Base-by-base conservation (phyloP, 2,888 invertebrate genomes). In the Steromphala cineraria region DNA sequence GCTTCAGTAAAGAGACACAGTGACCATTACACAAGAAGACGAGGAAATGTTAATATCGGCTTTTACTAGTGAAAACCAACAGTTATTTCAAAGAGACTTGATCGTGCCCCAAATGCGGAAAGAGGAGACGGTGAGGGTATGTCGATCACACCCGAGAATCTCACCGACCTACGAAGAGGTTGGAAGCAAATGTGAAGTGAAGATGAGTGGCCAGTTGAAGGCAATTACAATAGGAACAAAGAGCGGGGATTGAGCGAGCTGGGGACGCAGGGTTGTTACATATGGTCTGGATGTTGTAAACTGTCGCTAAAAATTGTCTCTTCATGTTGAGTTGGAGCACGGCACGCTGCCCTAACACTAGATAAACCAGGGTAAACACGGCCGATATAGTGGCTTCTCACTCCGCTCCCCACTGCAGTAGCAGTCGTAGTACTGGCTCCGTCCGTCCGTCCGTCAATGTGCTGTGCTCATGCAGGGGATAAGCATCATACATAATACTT, bases 341-440 rank as follows among this genome's bases (percentile, higher is more conserved):
- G 28, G 62, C 62, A 62, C 62, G 62, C 62, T 28, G 24, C 62
- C 24, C 28, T 24, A 62, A 62, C 62, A 24, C 75, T 17, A 52
- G 75, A 75, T 75, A 46, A 75, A 52, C n/a, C n/a, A 52, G 24
- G 53, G 24, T 36, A 75, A 75, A 75, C 52, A 75, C 24, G 24
- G 21, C 19, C 46, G 19, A 75, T 52, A 52, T 40, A 19, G 53
- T n/a, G 75, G 75, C 36, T 75, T 75, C 21, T 24, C 75, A 21
- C 53, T 75, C 46, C 13, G 10, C 46, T 46, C 4, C 36, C 36
- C 36, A 36, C 2, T 36, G 36, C 36, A 36, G 36, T 36, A 4
- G 36, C 7, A 36, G 36, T 36, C 36, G 4, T 36, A n/a, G n/a
- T n/a, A n/a, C 36, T 36, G 36, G 3, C 4, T 36, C 36, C 8